phyloP scores from a whole-genome alignment of 2,888 invertebrate genomes.

The Athrips mouffetella region DNA sequence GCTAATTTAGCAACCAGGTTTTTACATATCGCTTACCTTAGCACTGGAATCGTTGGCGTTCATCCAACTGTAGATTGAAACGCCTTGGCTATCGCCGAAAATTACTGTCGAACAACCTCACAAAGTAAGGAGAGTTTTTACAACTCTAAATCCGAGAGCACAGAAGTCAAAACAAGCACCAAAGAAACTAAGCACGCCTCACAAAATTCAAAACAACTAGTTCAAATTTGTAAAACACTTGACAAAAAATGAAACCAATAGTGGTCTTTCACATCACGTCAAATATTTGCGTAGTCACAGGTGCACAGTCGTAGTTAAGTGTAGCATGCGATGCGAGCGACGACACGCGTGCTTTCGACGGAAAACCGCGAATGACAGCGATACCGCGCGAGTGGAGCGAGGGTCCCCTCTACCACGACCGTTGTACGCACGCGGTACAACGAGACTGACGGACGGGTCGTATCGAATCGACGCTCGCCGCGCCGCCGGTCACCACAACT shows the following conservation, averaged over 20 bases:
- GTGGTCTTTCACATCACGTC: conserved; percentile 68
- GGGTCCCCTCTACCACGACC: conserved; percentile 57
- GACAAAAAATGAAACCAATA: conserved; percentile 52
- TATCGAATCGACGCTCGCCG: conserved; percentile 18
- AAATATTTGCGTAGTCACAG: conserved; percentile 69
- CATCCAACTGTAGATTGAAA: conserved; percentile 69
- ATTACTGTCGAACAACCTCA: conserved; percentile 48
- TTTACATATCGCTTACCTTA: conserved; percentile 63
- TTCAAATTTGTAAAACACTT: conserved; percentile 30
- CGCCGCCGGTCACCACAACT: conserved; percentile 28
- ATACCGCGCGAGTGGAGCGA: conserved; percentile 37
- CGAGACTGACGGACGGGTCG: conserved; percentile 69
- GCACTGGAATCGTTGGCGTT: conserved; percentile 70
- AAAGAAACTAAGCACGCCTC: conserved; percentile 56
- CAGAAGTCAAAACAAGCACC: conserved; percentile 45
- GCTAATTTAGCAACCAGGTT: conserved; percentile 35
- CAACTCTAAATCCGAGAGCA: conserved; percentile 45
- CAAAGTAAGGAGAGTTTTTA: conserved; percentile 46
- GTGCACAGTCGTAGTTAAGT: conserved; percentile 56
- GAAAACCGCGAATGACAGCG: conserved; percentile 66
- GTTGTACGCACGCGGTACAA: conserved; percentile 62
- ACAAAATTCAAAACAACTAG: conserved; percentile 42
- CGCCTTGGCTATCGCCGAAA: conserved; percentile 70
- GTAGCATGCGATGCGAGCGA: conserved; percentile 47
- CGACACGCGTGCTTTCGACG: conserved; percentile 69